phyloP scores from a whole-genome alignment of 2,113 vertebrate genomes.

The Sinocyclocheilus maitianheensis region DNA sequence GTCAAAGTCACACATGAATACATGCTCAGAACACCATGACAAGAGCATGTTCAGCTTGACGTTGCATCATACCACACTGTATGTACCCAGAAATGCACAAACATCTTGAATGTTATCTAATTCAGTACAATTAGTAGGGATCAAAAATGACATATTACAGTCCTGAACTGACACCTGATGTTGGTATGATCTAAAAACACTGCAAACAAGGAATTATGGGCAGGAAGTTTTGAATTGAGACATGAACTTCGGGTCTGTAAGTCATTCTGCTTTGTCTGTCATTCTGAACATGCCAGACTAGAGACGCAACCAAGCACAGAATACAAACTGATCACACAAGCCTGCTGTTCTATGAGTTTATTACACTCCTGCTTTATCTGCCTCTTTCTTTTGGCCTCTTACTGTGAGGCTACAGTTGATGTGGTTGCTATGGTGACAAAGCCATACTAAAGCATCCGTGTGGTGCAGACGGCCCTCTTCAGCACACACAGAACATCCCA shows the following conservation, averaged over 20 bases:
- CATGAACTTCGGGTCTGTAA: background rate
- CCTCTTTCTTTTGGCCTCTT: conserved; percentile 31
- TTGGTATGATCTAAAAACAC: background rate
- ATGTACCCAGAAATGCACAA: background rate
- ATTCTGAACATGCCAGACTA: conserved; percentile 50
- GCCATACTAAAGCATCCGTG: conserved; percentile 47
- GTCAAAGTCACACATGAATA: conserved; percentile 3
- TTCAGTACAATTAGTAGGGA: background rate
- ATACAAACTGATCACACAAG: conserved; percentile 68
- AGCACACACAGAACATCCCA: conserved; percentile 41
- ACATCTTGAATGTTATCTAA: background rate
- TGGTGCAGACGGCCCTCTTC: conserved; percentile 58
- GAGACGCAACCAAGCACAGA: conserved; percentile 66
- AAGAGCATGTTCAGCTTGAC: background rate
- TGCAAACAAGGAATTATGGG: background rate
- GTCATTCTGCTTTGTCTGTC: conserved; percentile 15
- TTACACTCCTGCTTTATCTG: background rate
- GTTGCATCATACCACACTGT: background rate
- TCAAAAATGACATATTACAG: background rate
- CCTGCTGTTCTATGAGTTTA: background rate
- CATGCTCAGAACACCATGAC: background rate
- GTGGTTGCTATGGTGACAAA: conserved; percentile 55
- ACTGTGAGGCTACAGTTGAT: conserved; percentile 57
- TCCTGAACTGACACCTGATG: background rate
- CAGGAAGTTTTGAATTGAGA: background rate